Base-by-base conservation (phyloP, 2,888 invertebrate species). In the Polymixis flavicincta region DNA sequence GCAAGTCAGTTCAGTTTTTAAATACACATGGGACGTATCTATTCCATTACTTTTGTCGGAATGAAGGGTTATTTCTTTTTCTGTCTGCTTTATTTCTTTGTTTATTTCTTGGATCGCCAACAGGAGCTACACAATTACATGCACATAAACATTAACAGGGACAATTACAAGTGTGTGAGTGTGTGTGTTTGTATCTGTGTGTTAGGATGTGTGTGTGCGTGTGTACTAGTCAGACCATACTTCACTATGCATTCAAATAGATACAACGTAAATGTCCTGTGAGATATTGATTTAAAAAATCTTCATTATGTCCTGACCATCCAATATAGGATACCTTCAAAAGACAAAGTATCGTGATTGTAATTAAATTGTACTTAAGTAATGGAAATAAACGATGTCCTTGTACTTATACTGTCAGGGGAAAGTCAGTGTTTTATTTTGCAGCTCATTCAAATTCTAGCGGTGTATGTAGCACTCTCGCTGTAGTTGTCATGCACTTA, bases 381-480 rank as follows among this genome's bases (percentile, higher is more conserved):
- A 54, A 25, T 13, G 48, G 13, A 73, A 74, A 52, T 45, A 42
- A 59, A 19, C 25, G 13, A 22, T 25, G 48, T 76, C 76, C 82
- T 76, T 52, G 28, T 28, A 59, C 59, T 66, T 45, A 14, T 22
- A 48, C 13, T 42, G 5, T 37, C 52, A 63, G 54, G 82, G 78
- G 80, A 80, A 80, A 80, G 78, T 37, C 14, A 13, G 11, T 57
- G 28, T 22, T 77, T 64, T 52, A 80, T 48, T 71, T 64, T 50
- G 32, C 63, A 67, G 52, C 66, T 80, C 66, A 82, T 80, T 82
- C 61, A 64, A 63, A 80, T 80, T 82, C 82, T 48, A 42, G 19
- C n/a, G 22, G 66, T 64, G 82, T 78, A 69, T 52, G 37, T 50
- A 42, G 63, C 32, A 79, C 73, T 78, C 80, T 78, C 80, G 22